Percentiles rank a stretch among this genome's conserved stretches.
phyloP scores from a whole-genome alignment of 92 coral and sea anemone genomes.

The Parazoanthus swiftii region DNA sequence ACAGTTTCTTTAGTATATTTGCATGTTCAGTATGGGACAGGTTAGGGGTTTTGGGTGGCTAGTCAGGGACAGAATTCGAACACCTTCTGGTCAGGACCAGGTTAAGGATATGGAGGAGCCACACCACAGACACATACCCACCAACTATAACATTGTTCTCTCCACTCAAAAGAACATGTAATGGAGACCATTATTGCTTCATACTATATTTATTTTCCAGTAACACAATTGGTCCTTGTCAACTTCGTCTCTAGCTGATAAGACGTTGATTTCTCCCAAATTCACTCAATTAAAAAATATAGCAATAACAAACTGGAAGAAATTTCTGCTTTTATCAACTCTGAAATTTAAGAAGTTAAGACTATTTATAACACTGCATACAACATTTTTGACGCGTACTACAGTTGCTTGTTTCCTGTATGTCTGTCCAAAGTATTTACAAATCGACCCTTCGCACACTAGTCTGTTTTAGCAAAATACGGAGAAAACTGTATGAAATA shows the following conservation, averaged over 20 bases:
- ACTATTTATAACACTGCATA: not conserved
- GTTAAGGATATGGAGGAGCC: too few species aligned
- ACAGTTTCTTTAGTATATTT: too few species aligned
- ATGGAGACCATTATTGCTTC: too few species aligned
- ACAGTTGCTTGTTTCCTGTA: not conserved
- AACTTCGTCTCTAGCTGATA: not conserved
- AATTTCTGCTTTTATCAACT: not conserved
- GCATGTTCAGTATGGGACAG: too few species aligned
- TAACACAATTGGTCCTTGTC: not conserved
- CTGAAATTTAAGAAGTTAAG: not conserved
- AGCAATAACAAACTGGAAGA: not conserved
- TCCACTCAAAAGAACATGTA: too few species aligned
- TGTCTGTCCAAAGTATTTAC: not conserved
- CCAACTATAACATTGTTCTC: too few species aligned
- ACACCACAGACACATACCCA: too few species aligned
- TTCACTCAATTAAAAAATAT: not conserved
- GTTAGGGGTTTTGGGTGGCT: too few species aligned
- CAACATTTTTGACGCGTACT: not conserved
- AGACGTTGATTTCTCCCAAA: not conserved
- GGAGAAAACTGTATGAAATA: not conserved
- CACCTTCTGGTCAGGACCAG: too few species aligned
- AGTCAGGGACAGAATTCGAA: too few species aligned
- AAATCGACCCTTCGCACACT: not conserved
- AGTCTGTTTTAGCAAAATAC: not conserved
- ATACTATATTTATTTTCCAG: not conserved